Evolutionary conservation across 2,797 vertebrate species (phyloP).

Genomic region (Mus caroli): DNA sequence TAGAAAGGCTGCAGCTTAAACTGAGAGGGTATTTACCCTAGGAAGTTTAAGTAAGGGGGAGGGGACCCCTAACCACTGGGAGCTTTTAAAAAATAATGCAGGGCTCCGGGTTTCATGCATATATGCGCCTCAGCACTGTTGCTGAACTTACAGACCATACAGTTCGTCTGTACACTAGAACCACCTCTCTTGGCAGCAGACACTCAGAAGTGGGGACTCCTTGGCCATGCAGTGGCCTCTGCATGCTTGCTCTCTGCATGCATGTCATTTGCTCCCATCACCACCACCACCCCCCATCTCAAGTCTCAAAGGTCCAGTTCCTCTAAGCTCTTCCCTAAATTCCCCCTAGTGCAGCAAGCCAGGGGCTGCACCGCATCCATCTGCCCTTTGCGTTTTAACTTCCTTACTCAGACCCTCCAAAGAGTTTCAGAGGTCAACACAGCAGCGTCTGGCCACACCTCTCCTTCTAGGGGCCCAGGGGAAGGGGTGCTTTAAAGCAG

Average conservation of each 20-base stretch:
- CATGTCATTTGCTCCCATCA: neutral
- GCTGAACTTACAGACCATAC: neutral
- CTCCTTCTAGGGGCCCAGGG: neutral
- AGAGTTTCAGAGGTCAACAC: slow-evolving; percentile 58
- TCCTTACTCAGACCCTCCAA: slow-evolving; percentile 59
- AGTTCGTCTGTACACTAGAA: neutral
- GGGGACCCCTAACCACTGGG: slow-evolving; percentile 42
- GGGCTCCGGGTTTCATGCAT: neutral
- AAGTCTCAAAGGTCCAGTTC: slow-evolving; percentile 62
- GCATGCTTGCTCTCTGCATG: neutral
- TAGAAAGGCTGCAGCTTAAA: slow-evolving; percentile 19
- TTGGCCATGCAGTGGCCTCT: neutral
- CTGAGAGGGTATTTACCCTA: slow-evolving; percentile 63
- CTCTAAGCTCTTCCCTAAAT: slow-evolving; percentile 68
- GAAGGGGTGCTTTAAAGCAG: slow-evolving; percentile 10
- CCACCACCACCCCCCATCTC: neutral
- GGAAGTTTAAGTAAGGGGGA: neutral
- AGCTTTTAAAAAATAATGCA: neutral
- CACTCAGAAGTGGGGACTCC: neutral
- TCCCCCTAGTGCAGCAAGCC: neutral
- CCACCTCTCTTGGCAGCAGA: neutral
- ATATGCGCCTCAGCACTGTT: too few relatives aligned
- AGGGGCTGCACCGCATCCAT: neutral
- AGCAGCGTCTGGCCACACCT: neutral
- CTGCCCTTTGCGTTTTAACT: slow-evolving; percentile 38